phyloP scores from a whole-genome alignment of 2,888 invertebrate species.

The Rutpela maculata region DNA sequence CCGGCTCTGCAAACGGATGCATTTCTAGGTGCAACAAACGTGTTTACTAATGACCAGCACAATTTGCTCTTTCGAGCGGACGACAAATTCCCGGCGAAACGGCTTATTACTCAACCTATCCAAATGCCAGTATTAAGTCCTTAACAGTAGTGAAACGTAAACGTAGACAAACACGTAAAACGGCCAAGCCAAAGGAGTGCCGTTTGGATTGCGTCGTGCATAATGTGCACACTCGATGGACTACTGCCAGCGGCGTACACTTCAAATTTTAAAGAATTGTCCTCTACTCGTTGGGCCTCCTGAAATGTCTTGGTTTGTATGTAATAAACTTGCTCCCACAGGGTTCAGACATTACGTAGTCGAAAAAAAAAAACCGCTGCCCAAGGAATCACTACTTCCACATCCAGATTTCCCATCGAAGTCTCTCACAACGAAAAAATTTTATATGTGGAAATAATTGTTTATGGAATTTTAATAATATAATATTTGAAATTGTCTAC shows the following conservation, averaged over 20 bases:
- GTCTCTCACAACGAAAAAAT: too few relatives aligned
- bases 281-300: too few relatives aligned
- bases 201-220: constrained; percentile 26
- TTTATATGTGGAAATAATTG: too few relatives aligned
- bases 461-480: too few relatives aligned
- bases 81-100: constrained; percentile 13
- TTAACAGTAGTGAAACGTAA: constrained; percentile 24
- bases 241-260: constrained; percentile 8
- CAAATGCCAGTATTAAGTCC: constrained; percentile 24
- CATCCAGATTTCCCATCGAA: too few relatives aligned
- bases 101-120: constrained; percentile 23
- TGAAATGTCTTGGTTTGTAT: too few relatives aligned
- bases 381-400: too few relatives aligned
- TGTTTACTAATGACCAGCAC: not conserved
- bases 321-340: too few relatives aligned
- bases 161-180: constrained; percentile 27
- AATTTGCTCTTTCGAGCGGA: not conserved
- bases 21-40: constrained; percentile 24
- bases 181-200: constrained; percentile 23
- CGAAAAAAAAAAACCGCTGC: too few relatives aligned
- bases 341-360: too few relatives aligned
- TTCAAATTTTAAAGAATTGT: too few relatives aligned
- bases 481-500: too few relatives aligned
- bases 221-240: constrained; percentile 8
- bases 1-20: constrained; percentile 18